Percentiles rank a stretch among this genome's conserved stretches.
Conservation (phyloP, 2,113 vertebrate genomes). For the Xyliphius kryptos region DNA sequence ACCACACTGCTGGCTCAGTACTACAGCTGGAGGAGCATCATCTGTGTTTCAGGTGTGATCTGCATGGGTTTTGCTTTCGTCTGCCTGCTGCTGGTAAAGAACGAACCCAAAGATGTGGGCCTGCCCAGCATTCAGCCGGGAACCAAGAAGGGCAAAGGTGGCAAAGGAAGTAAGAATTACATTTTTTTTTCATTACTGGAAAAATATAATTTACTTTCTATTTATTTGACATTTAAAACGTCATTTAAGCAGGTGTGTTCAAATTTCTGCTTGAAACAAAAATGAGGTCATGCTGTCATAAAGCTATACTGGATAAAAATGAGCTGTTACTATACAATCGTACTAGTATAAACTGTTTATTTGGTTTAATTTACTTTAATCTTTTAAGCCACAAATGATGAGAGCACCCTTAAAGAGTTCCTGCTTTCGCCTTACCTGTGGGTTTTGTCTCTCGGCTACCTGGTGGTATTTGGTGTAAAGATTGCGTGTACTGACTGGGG, state of each 20-base stretch:
- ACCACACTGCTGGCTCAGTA: constrained; percentile 76
- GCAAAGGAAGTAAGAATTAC: constrained; percentile 55
- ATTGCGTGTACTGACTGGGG: constrained; percentile 96
- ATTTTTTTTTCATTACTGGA: background rate
- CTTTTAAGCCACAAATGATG: constrained; percentile 52
- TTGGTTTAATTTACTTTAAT: background rate
- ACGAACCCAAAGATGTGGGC: constrained; percentile 87
- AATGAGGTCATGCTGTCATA: too few species aligned
- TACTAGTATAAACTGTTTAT: background rate
- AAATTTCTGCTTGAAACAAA: too few species aligned
- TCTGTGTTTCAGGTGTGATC: constrained; percentile 76
- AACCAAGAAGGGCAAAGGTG: constrained; percentile 74
- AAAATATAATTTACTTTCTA: too few species aligned
- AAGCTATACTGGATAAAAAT: too few species aligned
- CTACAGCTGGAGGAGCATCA: constrained; percentile 84
- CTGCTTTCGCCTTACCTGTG: constrained; percentile 91
- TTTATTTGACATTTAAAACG: too few species aligned
- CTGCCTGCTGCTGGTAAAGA: constrained; percentile 80
- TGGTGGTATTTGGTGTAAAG: constrained; percentile 95
- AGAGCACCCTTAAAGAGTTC: constrained; percentile 83
- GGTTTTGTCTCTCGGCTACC: constrained; percentile 85
- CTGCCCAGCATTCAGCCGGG: constrained; percentile 73
- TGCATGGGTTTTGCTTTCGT: constrained; percentile 75
- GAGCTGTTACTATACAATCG: too few species aligned
- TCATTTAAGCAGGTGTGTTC: too few species aligned